Base-by-base conservation (phyloP, 2,113 vertebrate species). In the Brachionichthys hirsutus region DNA sequence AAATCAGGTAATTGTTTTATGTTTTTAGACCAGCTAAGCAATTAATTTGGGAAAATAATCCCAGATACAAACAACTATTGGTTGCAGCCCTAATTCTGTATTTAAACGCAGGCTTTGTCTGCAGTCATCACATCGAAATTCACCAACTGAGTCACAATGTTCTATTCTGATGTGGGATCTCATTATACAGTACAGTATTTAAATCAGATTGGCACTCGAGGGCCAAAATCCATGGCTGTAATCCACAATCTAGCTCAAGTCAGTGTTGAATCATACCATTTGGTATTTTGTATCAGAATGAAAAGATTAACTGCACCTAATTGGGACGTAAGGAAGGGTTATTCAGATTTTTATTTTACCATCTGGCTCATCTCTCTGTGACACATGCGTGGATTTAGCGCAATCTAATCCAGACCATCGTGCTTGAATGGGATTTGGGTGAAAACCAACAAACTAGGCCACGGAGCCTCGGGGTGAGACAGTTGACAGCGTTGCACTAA, bases 401-500 rank as follows among this genome's bases (percentile, higher is more conserved):
- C 58, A 46, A 22, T 76, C 69, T 85, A 85, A 87, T 86, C 80
- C 82, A 56, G 62, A 73, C 62, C 47, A 71, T 72, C 41, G 52
- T 62, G 66, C 49, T 64, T 59, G 3, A 56, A 64, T 50, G 19
- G 81, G 77, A 87, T 83, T 75, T 83, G 73, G 80, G 82, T 84
- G 69, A 86, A 86, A 86, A 85, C 42, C 62, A 70, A 70, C 67
- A 78, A 87, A 83, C 42, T 81, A 60, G 84, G 75, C 69, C 83
- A 81, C 47, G 16, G 44, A 60, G 63, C 76, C 68, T 64, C 18
- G 8, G 76, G 78, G 53, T 70, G 63, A 84, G 53, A 77, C 62
- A 66, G 63, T n/a, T 52, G 69, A 72, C 44, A 64, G 70, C 20
- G 43, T 42, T 34, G 22, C 5, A 52, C 62, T 67, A 59, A 80